A percentile compares a stretch with the other conserved stretches of the same genome.
These are phyloP conservation scores for Chelon auratus DNA, from an alignment of 2,797 vertebrate species.

Conservation along the genomic window DNA sequence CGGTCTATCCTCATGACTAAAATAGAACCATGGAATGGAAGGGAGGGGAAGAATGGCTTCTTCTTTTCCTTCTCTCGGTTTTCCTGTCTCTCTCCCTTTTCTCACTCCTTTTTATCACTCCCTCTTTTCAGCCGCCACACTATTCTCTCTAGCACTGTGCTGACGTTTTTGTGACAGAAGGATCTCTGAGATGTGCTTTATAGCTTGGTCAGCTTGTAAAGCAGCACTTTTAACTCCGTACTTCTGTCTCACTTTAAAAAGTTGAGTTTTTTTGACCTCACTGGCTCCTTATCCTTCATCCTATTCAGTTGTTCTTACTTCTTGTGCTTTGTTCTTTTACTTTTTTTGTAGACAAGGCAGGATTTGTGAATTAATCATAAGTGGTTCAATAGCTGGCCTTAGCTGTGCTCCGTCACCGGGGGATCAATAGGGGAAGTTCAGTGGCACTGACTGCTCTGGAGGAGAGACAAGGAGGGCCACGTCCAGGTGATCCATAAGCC, in stretches of 20 bases:
- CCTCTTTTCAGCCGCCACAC: constrained; percentile 38
- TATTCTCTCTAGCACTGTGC: constrained; percentile 29
- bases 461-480: constrained; percentile 65
- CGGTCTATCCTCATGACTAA: constrained; percentile 73
- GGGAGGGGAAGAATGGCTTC: constrained; percentile 61
- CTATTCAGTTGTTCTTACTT: constrained; percentile 55
- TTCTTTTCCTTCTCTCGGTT: constrained; percentile 61
- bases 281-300: constrained; percentile 60
- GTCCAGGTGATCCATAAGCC: constrained; percentile 82
- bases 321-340: constrained; percentile 72
- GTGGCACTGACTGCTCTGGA: constrained; percentile 71
- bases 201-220: constrained; percentile 74
- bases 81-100: constrained; percentile 48
- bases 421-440: constrained; percentile 84
- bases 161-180: constrained; percentile 64
- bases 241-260: constrained; percentile 66
- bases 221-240: constrained; percentile 54
- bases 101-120: constrained; percentile 29
- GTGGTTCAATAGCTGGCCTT: constrained; percentile 83
- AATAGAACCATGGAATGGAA: constrained; percentile 69
- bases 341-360: constrained; percentile 77
- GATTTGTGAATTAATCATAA: constrained; percentile 86
- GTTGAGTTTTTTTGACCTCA: constrained; percentile 66
- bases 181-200: constrained; percentile 67
- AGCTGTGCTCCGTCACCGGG: constrained; percentile 76